These are phyloP conservation scores for Macrosteles quadrilineatus DNA, from an alignment of 1,140 invertebrate species.

Conservation along the genomic window DNA sequence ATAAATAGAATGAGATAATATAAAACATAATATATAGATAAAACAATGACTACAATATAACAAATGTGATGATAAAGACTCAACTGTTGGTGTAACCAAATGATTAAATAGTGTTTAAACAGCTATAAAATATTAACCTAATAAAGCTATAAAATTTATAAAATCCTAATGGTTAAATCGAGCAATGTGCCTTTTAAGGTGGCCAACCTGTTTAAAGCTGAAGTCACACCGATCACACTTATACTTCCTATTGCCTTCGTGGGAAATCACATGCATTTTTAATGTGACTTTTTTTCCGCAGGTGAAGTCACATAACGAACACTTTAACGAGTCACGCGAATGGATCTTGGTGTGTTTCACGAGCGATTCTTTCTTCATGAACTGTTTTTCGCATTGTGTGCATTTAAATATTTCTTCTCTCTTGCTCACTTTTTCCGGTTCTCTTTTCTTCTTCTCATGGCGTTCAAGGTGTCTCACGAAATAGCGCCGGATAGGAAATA, in stretches of 20 bases:
- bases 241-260: slow-evolving; percentile 9
- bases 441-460: not conserved
- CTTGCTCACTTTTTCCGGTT: not conserved
- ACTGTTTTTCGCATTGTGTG: not conserved
- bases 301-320: slow-evolving; percentile 2
- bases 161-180: not conserved
- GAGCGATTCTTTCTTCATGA: slow-evolving; percentile 10
- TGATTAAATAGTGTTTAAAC: too few species aligned
- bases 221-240: slow-evolving; percentile 7
- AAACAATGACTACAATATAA: too few species aligned
- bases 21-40: too few species aligned
- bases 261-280: slow-evolving; percentile 14
- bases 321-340: slow-evolving; percentile 2
- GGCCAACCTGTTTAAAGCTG: slow-evolving; percentile 16
- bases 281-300: slow-evolving; percentile 9
- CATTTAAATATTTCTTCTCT: not conserved
- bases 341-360: slow-evolving; percentile 7
- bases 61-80: too few species aligned
- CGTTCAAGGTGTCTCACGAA: slow-evolving; percentile 1
- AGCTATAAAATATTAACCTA: too few species aligned
- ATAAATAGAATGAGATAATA: too few species aligned
- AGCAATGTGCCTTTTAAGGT: slow-evolving; percentile 11
- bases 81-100: too few species aligned
- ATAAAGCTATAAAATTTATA: not conserved
- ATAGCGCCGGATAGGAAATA: not conserved